Percentiles rank a stretch among this genome's conserved stretches.
phyloP scores from a whole-genome alignment of 2,113 vertebrate species.

The Equus quagga region DNA sequence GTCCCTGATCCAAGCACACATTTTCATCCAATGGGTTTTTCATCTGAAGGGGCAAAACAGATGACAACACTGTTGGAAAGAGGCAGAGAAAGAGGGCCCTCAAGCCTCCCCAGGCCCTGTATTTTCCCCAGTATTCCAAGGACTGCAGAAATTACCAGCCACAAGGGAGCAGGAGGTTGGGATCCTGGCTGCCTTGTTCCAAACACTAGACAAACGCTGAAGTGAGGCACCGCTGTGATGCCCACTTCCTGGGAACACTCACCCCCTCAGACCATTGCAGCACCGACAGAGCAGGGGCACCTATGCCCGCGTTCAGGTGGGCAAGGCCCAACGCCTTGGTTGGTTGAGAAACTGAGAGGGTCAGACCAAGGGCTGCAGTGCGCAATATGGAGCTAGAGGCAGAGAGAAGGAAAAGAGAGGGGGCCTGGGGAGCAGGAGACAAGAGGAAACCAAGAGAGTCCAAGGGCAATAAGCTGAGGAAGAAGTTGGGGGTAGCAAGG shows the following conservation, averaged over 20 bases:
- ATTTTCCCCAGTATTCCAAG: not conserved
- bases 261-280: not conserved
- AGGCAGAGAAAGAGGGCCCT: not conserved
- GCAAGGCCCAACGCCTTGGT: not conserved
- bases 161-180: not conserved
- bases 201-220: not conserved
- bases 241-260: not conserved
- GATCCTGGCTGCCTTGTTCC: not conserved
- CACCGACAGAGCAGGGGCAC: not conserved
- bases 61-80: not conserved
- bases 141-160: not conserved
- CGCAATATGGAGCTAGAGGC: not conserved
- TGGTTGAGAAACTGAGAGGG: not conserved
- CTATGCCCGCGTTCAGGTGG: accelerated
- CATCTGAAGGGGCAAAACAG: conserved; percentile 72
- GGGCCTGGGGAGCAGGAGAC: not conserved
- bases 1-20: conserved; percentile 71
- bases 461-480: not conserved
- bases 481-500: not conserved
- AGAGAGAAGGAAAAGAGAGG: not conserved
- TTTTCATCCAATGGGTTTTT: conserved; percentile 75
- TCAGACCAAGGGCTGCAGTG: not conserved
- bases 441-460: not conserved
- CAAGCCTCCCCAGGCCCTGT: not conserved
- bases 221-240: not conserved